Base-by-base conservation (phyloP, 2,113 vertebrate genomes). In the Ciconia boyciana region DNA sequence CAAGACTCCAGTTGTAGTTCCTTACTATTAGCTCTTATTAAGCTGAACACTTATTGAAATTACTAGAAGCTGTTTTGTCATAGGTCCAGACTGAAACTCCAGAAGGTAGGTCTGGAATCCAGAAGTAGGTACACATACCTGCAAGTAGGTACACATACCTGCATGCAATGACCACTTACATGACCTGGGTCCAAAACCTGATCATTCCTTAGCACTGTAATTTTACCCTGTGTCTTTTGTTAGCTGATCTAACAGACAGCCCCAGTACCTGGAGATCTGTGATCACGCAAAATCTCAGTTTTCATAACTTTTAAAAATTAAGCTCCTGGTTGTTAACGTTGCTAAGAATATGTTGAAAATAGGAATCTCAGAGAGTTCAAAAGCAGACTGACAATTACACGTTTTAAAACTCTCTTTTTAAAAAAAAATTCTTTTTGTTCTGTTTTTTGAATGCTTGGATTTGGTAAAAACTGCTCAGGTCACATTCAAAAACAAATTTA, bases 101-200 rank as follows among this genome's bases (percentile, higher is more conserved):
- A 48, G 34, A 52, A 89, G 29, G 10, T 15, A 44, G 46, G 51
- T 21, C 66, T 93, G 51, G 49, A 81, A 81, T 68, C 7, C 16
- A 72, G 43, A 72, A 81, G 22, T 2, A 65, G 18, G 14, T 7
- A 54, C 17, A 29, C 0, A 0, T 29, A 46, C 25, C n/a, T 46
- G n/a, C 44, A 72, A 81, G 22, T 2, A 65, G 18, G 14, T 7
- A 54, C 17, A 29, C 0, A 0, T 29, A 46, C 25, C n/a, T 46
- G n/a, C 44, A 51, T 2, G 6, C 11, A 66, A 10, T 22, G n/a
- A 84, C 7, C 4, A 16, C 22, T 86, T 48, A n/a, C 20, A 34
- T 71, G 4, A 44, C 22, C 43, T 46, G 18, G 3, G 20, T 68
- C 48, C 9, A 36, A 89, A 75, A 29, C 2, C 8, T 39, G 10